Evolutionary conservation across 2,888 invertebrate species (phyloP).

Genomic region (Nyleta sp.): DNA sequence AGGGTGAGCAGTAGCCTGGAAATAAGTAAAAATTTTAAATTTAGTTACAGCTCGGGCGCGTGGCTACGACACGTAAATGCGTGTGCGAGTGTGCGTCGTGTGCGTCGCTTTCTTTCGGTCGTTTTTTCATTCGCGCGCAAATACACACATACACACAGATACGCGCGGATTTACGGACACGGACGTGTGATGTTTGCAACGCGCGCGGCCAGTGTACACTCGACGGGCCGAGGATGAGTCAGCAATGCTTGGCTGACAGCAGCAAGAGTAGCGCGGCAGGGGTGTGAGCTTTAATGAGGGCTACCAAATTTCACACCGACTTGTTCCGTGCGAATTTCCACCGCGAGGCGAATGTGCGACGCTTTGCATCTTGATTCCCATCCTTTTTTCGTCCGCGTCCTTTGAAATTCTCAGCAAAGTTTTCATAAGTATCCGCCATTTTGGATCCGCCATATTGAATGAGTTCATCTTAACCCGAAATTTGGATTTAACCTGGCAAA

Average conservation of each 20-base stretch:
- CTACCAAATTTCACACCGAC: constrained; percentile 81
- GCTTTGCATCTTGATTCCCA: no score
- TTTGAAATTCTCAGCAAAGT: no score
- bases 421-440: no score
- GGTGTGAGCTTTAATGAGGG: constrained; percentile 81
- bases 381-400: no score
- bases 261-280: constrained; percentile 64
- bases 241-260: constrained; percentile 52
- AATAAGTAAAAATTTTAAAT: constrained; percentile 83
- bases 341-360: no score
- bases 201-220: constrained; percentile 65
- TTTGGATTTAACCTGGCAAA: no score
- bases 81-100: constrained; percentile 58
- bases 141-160: constrained; percentile 41
- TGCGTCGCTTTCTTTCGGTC: constrained; percentile 58
- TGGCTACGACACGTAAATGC: constrained; percentile 69
- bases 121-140: constrained; percentile 45
- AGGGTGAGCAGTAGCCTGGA: constrained; percentile 83
- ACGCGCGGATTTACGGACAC: constrained; percentile 58
- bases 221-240: constrained; percentile 64
- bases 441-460: no score
- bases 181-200: constrained; percentile 67
- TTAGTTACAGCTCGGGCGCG: constrained; percentile 81
- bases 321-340: constrained; percentile 70
- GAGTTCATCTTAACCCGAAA: no score